Conservation (phyloP, 2,797 vertebrate species). For the Sardinella longiceps region DNA sequence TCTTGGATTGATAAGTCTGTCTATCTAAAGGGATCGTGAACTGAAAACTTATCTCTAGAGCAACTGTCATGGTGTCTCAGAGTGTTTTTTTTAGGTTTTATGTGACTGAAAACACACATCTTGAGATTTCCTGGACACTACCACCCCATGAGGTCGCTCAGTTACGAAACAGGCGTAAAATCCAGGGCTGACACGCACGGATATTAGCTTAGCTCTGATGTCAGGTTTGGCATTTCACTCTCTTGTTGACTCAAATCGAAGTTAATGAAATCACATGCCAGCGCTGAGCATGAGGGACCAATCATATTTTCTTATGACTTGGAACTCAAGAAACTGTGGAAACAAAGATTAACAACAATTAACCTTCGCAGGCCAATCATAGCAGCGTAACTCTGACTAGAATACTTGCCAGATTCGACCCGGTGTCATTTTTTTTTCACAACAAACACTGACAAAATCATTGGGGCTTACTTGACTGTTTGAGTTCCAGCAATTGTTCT, state of each 20-base stretch:
- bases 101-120: neutral
- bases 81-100: neutral
- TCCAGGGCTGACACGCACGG: neutral
- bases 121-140: neutral
- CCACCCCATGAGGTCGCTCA: neutral
- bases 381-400: neutral
- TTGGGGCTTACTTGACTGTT: neutral
- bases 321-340: slow-evolving; percentile 1
- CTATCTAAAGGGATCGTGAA: neutral
- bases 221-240: slow-evolving; percentile 17
- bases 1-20: no score
- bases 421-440: neutral
- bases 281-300: slow-evolving; percentile 8
- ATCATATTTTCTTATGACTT: slow-evolving; percentile 3
- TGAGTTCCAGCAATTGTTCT: slow-evolving; percentile 28
- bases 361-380: slow-evolving; percentile 1
- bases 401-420: neutral
- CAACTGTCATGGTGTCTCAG: neutral
- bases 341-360: slow-evolving; percentile 15
- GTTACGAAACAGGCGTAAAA: neutral
- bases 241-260: neutral
- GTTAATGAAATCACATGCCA: slow-evolving; percentile 15
- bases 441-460: slow-evolving; percentile 12
- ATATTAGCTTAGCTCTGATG: slow-evolving; percentile 15
- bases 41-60: neutral